Conservation (phyloP, 2,797 vertebrate genomes). For the Pseudochromis fuscus region DNA sequence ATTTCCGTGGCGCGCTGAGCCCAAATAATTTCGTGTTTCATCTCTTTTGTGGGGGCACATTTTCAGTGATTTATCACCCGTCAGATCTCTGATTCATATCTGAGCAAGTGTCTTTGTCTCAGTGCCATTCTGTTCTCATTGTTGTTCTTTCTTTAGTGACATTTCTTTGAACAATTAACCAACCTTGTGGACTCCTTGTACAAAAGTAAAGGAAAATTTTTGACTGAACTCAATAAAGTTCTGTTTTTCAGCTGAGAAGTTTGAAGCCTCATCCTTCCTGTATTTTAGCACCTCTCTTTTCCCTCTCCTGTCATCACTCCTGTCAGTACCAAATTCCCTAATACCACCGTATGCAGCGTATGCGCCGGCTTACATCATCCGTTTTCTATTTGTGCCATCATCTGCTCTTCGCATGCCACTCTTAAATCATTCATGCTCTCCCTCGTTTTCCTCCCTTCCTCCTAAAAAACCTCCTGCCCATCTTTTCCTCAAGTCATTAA, state of each 20-base stretch:
- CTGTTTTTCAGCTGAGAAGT: slow-evolving; percentile 20
- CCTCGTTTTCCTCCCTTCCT: slow-evolving; percentile 38
- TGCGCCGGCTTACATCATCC: slow-evolving; percentile 41
- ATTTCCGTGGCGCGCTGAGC: slow-evolving; percentile 18
- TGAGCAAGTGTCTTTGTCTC: slow-evolving; percentile 17
- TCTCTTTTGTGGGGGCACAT: slow-evolving; percentile 18
- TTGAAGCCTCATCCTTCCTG: not conserved
- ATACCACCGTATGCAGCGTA: slow-evolving; percentile 48
- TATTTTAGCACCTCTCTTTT: slow-evolving; percentile 6
- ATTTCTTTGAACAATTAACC: slow-evolving; percentile 14
- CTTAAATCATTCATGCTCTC: slow-evolving; percentile 73
- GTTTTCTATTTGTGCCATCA: slow-evolving; percentile 69
- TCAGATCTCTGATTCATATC: slow-evolving; percentile 24
- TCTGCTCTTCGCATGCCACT: slow-evolving; percentile 62
- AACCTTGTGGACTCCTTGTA: not conserved
- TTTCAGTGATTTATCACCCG: slow-evolving; percentile 38
- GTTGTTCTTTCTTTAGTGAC: slow-evolving; percentile 4
- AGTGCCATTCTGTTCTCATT: slow-evolving; percentile 11
- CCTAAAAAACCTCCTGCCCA: slow-evolving; percentile 49
- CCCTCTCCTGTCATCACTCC: slow-evolving; percentile 24
- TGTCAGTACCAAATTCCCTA: slow-evolving; percentile 33
- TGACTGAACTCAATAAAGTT: not conserved
- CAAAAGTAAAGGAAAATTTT: not conserved
- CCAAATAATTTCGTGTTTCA: slow-evolving; percentile 30
- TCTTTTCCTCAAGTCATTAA: slow-evolving; percentile 46